Evolutionary conservation across 1,140 invertebrate species (phyloP), one percentile per base, ranked within the genome.

Genomic region (Hycleus cichorii): DNA sequence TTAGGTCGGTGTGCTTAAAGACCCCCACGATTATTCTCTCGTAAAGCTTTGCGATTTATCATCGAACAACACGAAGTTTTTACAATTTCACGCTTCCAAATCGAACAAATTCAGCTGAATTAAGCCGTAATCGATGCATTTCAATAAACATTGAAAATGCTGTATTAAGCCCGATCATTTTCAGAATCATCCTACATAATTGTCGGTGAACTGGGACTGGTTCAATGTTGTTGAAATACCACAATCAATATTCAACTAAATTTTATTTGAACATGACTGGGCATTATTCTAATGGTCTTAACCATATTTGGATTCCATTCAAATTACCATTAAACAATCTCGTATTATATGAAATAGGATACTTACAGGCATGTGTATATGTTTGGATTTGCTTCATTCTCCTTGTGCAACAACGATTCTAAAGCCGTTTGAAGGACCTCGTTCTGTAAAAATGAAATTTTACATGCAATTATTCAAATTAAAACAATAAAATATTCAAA

Each of bases 361-460:
- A 72, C 70, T 72, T 67, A 72, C 70, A 72, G 55, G 51, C 68
- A 71, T 18, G 58, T 58, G 49, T 70, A 71, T 59, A 39, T 63
- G 42, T 49, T 26, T 44, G 62, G 63, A 49, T 69, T 58, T 42
- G 69, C 61, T 40, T 74, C 44, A 27, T 69, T 60, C 53, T 67
- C 71, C 60, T 72, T 73, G 45, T 58, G 69, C 60, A 78, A 62
- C 49, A 78, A 65, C 12, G 69, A 67, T 43, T 68, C 68, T 58
- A 80, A 63, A 55, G 77, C 78, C 27, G 72, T 62, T 44, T 74
- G 70, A 24, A 79, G 66, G 48, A 73, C 73, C 67, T 77, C 77
- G 56, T 79, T 79, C 78, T 80, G 73, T 25, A 78, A 78, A 53
- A 62, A 66, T 66, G 68, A 59, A 56, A 42, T 54, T 32, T 1